Percentiles rank a stretch among this genome's conserved stretches.
Evolutionary conservation across 2,797 vertebrate genomes (phyloP).

Genomic region (Schizopygopsis pylzovi): DNA sequence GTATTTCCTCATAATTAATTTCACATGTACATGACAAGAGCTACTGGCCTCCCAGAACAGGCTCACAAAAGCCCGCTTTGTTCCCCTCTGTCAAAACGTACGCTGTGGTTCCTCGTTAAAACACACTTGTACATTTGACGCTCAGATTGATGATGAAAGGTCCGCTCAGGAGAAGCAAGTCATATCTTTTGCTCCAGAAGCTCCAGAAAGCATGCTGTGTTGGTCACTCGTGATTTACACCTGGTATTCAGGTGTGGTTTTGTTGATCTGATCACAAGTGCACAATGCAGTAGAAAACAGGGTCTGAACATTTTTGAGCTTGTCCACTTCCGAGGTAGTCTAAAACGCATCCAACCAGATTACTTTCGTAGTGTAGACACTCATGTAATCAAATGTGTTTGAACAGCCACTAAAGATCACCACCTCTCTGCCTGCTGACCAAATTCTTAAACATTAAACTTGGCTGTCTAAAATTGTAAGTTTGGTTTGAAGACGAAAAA

Average conservation of each 20-base stretch:
- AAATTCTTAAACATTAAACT: not conserved
- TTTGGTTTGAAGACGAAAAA: not conserved
- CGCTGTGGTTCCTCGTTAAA: conserved; percentile 74
- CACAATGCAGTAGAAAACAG: not conserved
- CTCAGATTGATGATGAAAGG: conserved; percentile 68
- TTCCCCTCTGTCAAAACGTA: conserved; percentile 73
- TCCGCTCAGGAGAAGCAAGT: conserved; percentile 65
- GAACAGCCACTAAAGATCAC: not conserved
- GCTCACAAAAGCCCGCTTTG: conserved; percentile 84
- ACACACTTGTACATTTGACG: conserved; percentile 61
- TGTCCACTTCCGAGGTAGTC: not conserved
- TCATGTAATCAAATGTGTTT: too few species aligned
- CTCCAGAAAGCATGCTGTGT: conserved; percentile 58
- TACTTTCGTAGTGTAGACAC: not conserved
- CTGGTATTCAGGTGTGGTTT: not conserved
- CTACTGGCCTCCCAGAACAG: conserved; percentile 80
- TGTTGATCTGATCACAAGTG: not conserved
- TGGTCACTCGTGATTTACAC: conserved; percentile 34
- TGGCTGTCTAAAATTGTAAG: not conserved
- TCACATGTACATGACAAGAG: conserved; percentile 86
- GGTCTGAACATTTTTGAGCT: not conserved
- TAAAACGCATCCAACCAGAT: not conserved
- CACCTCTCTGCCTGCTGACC: not conserved
- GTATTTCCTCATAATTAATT: conserved; percentile 89
- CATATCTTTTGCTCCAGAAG: conserved; percentile 64